These are phyloP conservation scores for Prostheceraeus crozeri DNA, from an alignment of 2,888 invertebrate species.

Conservation along the genomic window DNA sequence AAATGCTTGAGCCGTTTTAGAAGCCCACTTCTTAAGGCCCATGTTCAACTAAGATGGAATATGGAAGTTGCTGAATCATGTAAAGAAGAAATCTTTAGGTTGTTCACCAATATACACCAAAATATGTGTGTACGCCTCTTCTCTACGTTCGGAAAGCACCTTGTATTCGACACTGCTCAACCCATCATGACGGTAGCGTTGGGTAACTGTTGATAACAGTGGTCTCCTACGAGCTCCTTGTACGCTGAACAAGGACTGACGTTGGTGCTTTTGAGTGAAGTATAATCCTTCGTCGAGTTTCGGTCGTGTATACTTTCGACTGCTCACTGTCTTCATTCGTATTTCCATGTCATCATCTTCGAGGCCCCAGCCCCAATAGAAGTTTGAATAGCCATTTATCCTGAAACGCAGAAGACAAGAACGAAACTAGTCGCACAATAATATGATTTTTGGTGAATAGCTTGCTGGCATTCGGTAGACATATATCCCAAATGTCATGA, in stretches of 20 bases:
- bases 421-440: no score
- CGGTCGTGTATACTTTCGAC: conserved; percentile 16
- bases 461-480: no score
- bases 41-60: no score
- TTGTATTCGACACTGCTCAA: conserved; percentile 27
- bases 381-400: conserved; percentile 33
- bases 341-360: conserved; percentile 35
- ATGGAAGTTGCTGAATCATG: no score
- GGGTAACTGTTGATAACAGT: conserved; percentile 14
- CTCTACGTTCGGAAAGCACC: no score
- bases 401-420: no score
- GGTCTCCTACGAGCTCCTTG: conserved; percentile 30
- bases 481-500: no score
- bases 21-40: no score
- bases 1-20: no score
- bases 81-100: conserved; percentile 15
- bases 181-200: conserved; percentile 6
- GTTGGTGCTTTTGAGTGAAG: conserved; percentile 1
- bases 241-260: neutral
- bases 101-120: conserved; percentile 25
- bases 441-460: no score
- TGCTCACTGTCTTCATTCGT: conserved; percentile 23
- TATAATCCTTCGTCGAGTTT: conserved; percentile 1
- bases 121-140: conserved; percentile 24
- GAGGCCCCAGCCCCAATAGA: conserved; percentile 35